Percentiles rank a stretch among this genome's conserved stretches.
phyloP scores from a whole-genome alignment of 1,140 invertebrate species.

The Brachionus paranguensis region DNA sequence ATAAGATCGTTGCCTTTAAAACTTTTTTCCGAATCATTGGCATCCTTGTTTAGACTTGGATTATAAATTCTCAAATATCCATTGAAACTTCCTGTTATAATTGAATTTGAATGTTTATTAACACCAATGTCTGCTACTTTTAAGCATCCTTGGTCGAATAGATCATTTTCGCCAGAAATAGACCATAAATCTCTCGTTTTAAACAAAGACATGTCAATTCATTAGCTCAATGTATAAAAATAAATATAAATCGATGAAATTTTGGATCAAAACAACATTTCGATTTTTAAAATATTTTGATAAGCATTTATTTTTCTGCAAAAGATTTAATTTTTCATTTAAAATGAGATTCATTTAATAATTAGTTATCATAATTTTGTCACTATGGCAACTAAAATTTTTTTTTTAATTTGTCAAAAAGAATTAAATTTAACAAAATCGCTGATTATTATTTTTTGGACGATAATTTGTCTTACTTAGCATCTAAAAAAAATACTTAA shows the following conservation, averaged over 20 bases:
- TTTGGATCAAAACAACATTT: not conserved
- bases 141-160: slow-evolving; percentile 63
- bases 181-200: slow-evolving; percentile 72
- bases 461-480: too few relatives aligned
- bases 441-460: not conserved
- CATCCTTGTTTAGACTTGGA: slow-evolving; percentile 56
- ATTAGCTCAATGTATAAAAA: not conserved
- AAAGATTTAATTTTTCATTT: not conserved
- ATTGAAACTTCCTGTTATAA: slow-evolving; percentile 60
- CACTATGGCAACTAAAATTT: not conserved
- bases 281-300: not conserved
- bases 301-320: not conserved
- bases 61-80: slow-evolving; percentile 67
- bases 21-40: slow-evolving; percentile 49
- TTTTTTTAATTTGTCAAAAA: not conserved
- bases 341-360: not conserved
- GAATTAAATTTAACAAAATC: not conserved
- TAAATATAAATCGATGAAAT: not conserved
- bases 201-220: slow-evolving; percentile 67
- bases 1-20: slow-evolving; percentile 66
- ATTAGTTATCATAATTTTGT: not conserved
- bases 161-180: slow-evolving; percentile 60
- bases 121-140: slow-evolving; percentile 64
- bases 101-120: slow-evolving; percentile 51
- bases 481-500: too few relatives aligned